phyloP scores from a whole-genome alignment of 35 echinoderm and acorn worm species.

The Diadema setosum region DNA sequence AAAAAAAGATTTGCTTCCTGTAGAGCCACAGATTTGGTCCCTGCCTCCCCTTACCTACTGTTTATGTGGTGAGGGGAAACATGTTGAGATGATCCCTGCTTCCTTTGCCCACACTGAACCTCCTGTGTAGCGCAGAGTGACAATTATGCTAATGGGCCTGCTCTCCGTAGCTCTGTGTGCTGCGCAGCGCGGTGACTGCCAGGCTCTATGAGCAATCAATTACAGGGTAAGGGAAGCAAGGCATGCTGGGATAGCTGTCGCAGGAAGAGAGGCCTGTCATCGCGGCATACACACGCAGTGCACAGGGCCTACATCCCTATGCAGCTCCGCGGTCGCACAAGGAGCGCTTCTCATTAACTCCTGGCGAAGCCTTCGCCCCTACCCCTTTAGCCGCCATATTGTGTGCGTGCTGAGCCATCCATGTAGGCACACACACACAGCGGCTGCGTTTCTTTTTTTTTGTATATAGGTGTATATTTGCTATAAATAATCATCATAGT shows the following conservation, averaged over 20 bases:
- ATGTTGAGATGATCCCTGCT: background rate
- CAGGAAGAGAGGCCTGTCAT: background rate
- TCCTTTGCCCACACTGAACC: background rate
- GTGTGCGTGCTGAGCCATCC: background rate
- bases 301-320: background rate
- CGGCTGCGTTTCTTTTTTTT: background rate
- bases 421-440: slow-evolving; percentile 1
- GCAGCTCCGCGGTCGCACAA: background rate
- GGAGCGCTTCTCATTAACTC: background rate
- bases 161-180: background rate
- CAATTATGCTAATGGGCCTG: slow-evolving; percentile 9
- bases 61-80: background rate
- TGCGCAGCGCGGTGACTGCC: background rate
- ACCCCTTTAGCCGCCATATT: slow-evolving; percentile 5
- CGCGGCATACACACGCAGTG: background rate
- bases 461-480: background rate
- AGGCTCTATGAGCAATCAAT: slow-evolving; percentile 15
- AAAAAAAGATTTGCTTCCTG: too few species aligned
- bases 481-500: background rate
- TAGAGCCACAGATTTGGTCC: too few species aligned
- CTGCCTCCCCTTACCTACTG: too few species aligned
- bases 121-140: background rate
- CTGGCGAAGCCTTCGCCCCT: background rate
- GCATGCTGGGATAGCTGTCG: background rate
- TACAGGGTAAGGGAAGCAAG: background rate